A percentile compares a stretch with the other conserved stretches of the same genome.
Conservation (phyloP, 2,888 invertebrate species). For the Caenorhabditis becei region DNA sequence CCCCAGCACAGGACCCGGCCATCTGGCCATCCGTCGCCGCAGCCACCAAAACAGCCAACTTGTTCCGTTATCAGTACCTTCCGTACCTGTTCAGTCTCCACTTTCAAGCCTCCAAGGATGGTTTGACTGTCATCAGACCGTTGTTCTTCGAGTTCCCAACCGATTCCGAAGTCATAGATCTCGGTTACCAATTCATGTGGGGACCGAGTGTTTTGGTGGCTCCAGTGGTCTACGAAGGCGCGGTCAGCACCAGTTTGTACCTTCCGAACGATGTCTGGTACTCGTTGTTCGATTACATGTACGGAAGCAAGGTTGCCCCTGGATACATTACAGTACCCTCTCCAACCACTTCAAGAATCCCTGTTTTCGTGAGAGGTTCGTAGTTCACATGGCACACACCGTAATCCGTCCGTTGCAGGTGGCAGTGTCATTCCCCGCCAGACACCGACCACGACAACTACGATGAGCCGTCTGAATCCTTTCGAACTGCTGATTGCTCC, state of each 20-base stretch:
- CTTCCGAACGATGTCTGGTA: slow-evolving; percentile 82
- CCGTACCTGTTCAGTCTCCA: slow-evolving; percentile 78
- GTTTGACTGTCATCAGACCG: slow-evolving; percentile 75
- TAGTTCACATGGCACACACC: too few species aligned
- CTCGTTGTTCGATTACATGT: slow-evolving; percentile 71
- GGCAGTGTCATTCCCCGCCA: slow-evolving; percentile 85
- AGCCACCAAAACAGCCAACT: slow-evolving; percentile 76
- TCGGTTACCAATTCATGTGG: slow-evolving; percentile 79
- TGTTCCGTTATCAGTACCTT: slow-evolving; percentile 78
- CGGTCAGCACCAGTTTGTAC: slow-evolving; percentile 77
- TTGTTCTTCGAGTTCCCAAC: slow-evolving; percentile 74
- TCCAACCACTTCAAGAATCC: slow-evolving; percentile 72
- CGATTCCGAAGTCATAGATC: slow-evolving; percentile 67
- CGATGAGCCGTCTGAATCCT: slow-evolving; percentile 84
- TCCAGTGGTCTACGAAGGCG: slow-evolving; percentile 66
- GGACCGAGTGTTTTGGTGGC: slow-evolving; percentile 71
- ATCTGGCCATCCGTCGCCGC: slow-evolving; percentile 79
- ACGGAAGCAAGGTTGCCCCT: slow-evolving; percentile 56
- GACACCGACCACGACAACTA: slow-evolving; percentile 73
- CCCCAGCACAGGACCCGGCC: slow-evolving; percentile 77
- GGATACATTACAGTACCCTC: slow-evolving; percentile 67
- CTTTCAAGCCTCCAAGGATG: slow-evolving; percentile 66
- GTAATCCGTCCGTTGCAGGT: slow-evolving; percentile 77
- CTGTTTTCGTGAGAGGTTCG: slow-evolving; percentile 73
- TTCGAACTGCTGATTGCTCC: slow-evolving; percentile 86